Conservation (phyloP, 2,113 vertebrate genomes). For the Pelecanoides urinatrix region DNA sequence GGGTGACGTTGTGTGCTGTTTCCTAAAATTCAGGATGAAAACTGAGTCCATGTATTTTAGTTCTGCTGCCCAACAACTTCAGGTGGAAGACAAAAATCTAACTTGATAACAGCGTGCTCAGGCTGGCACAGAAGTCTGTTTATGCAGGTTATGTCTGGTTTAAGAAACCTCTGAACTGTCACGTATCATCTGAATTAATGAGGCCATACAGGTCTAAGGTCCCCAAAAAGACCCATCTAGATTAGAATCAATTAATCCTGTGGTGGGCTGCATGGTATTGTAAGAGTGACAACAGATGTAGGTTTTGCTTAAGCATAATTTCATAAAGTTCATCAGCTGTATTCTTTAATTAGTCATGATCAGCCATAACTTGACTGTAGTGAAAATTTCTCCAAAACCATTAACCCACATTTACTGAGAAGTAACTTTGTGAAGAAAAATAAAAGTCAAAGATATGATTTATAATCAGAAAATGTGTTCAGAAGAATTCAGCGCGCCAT, state of each 20-base stretch:
- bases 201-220: slow-evolving; percentile 69
- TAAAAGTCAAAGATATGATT: neutral
- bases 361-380: neutral
- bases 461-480: neutral
- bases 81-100: slow-evolving; percentile 1
- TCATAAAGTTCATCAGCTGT: neutral
- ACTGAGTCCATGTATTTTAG: neutral
- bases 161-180: slow-evolving; percentile 74
- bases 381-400: slow-evolving; percentile 1
- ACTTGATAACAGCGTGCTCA: slow-evolving; percentile 21
- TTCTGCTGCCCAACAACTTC: neutral
- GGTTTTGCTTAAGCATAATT: slow-evolving; percentile 41
- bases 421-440: neutral
- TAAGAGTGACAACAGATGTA: slow-evolving; percentile 54
- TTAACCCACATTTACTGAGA: neutral
- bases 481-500: neutral
- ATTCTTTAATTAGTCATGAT: neutral
- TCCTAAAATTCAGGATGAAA: neutral
- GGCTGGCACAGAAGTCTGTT: slow-evolving; percentile 35
- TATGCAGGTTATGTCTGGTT: slow-evolving; percentile 61
- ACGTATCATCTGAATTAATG: slow-evolving; percentile 74
- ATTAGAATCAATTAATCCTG: slow-evolving; percentile 70
- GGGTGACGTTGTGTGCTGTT: neutral
- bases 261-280: slow-evolving; percentile 43
- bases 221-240: slow-evolving; percentile 64